Evolutionary conservation across 2,888 invertebrate species (phyloP).

Genomic region (Parnassius apollo): DNA sequence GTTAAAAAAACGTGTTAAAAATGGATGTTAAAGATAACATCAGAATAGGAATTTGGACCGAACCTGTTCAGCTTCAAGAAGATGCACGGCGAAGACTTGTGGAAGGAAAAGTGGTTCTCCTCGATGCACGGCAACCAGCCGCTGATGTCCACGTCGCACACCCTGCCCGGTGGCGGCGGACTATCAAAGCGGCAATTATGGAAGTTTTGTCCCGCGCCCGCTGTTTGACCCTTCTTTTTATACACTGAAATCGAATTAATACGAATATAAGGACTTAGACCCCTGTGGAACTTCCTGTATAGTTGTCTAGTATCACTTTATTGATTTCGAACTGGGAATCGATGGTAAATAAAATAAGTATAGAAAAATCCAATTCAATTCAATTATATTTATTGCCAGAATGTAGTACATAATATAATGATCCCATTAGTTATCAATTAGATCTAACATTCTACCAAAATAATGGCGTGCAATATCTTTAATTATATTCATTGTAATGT

Average conservation of each 20-base stretch:
- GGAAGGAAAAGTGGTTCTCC: constrained; percentile 94
- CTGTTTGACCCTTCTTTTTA: constrained; percentile 86
- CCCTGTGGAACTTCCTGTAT: no score
- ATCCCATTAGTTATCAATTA: no score
- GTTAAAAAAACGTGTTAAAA: not conserved
- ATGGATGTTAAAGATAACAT: not conserved
- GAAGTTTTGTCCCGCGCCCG: constrained; percentile 88
- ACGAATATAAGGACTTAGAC: not conserved
- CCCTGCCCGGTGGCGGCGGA: constrained; percentile 86
- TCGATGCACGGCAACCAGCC: constrained; percentile 89
- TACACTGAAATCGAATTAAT: constrained; percentile 76
- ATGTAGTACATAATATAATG: no score
- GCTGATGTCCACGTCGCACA: constrained; percentile 92
- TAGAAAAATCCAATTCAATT: no score
- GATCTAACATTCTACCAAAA: no score
- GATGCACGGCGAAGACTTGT: constrained; percentile 95
- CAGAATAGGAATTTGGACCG: constrained; percentile 16
- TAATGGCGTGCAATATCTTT: no score
- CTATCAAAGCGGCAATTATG: constrained; percentile 86
- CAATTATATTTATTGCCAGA: no score
- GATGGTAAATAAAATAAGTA: no score
- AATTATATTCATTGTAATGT: no score
- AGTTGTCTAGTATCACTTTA: no score
- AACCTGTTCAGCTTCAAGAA: constrained; percentile 94
- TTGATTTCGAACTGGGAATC: no score